Evolutionary conservation across 2,797 vertebrate genomes (phyloP).

Genomic region (Botia almorhae): DNA sequence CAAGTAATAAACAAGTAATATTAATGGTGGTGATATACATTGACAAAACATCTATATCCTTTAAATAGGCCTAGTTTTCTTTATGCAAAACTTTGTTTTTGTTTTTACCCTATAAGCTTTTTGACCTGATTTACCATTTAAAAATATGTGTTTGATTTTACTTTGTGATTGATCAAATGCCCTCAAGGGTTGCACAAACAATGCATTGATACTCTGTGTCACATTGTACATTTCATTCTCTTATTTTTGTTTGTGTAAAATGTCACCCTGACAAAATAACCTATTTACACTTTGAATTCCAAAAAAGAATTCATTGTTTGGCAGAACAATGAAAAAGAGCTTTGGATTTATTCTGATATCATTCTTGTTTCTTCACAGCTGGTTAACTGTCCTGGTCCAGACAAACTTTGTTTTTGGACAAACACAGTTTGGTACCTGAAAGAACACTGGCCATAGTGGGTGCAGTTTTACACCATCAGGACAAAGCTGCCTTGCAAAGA

Average conservation of each 20-base stretch:
- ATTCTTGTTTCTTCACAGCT: slow-evolving; percentile 71
- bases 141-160: not conserved
- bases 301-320: slow-evolving; percentile 48
- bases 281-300: slow-evolving; percentile 35
- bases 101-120: not conserved
- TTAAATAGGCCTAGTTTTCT: no score
- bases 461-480: not conserved
- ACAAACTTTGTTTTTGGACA: slow-evolving; percentile 85
- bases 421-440: slow-evolving; percentile 81
- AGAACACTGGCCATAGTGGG: slow-evolving; percentile 76
- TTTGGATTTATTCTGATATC: slow-evolving; percentile 44
- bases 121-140: not conserved
- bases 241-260: slow-evolving; percentile 47
- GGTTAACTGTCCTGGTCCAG: slow-evolving; percentile 83
- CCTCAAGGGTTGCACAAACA: not conserved
- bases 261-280: slow-evolving; percentile 41
- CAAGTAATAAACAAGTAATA: no score
- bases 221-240: slow-evolving; percentile 30
- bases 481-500: not conserved
- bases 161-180: not conserved
- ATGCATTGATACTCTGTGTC: slow-evolving; percentile 16
- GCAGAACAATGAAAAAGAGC: slow-evolving; percentile 31
- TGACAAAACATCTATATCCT: no score
- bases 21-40: no score
- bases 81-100: not conserved